phyloP scores from a whole-genome alignment of 2,888 invertebrate genomes.

The Drosophila borborema region DNA sequence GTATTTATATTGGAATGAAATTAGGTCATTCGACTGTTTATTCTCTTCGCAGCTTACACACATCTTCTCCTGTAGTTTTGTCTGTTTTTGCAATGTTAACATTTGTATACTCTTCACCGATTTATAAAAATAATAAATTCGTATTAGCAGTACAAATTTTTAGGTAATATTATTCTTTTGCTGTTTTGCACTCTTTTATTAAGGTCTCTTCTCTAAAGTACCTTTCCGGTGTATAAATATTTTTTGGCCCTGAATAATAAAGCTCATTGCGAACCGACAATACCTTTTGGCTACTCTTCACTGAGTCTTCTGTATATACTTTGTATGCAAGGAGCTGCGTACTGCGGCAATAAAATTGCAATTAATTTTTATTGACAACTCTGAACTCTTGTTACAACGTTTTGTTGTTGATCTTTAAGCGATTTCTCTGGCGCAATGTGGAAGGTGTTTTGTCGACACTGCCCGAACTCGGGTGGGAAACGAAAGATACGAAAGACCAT shows the following conservation, averaged over 20 bases:
- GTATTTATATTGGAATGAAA: conserved; percentile 39
- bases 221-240: too few species aligned
- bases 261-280: neutral
- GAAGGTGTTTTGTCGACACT: conserved; percentile 30
- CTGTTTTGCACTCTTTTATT: neutral
- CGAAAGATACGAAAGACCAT: neutral
- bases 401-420: conserved; percentile 67
- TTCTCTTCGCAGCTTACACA: conserved; percentile 20
- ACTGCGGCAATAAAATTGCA: conserved; percentile 82
- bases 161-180: neutral
- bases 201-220: neutral
- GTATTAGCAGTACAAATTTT: neutral
- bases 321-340: conserved; percentile 72
- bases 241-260: neutral
- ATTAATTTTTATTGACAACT: conserved; percentile 84
- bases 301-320: conserved; percentile 39
- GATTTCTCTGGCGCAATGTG: conserved; percentile 61
- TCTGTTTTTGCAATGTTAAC: neutral
- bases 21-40: conserved; percentile 63
- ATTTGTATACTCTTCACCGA: conserved; percentile 19
- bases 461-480: conserved; percentile 10
- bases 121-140: too few species aligned
- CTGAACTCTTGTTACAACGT: conserved; percentile 70
- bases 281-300: conserved; percentile 10
- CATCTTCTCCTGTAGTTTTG: neutral